Conservation (phyloP, 1,140 invertebrate species). For the Drosophila dunni region DNA sequence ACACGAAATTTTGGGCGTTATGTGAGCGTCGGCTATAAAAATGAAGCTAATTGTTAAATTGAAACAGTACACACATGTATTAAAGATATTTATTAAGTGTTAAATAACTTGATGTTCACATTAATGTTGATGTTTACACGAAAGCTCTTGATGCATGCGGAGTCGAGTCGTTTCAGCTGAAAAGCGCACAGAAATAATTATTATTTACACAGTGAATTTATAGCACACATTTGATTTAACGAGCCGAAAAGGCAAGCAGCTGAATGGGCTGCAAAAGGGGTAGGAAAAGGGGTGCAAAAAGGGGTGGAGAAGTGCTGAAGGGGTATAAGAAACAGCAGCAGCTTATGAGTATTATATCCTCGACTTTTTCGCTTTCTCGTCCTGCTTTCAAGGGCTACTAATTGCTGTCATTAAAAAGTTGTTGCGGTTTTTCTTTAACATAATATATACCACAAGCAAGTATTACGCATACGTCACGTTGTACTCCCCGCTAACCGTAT, state of each 20-base stretch:
- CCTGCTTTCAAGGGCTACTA: conserved; percentile 43
- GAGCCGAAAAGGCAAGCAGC: conserved; percentile 38
- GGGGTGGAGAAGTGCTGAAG: no score
- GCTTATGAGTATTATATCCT: conserved; percentile 39
- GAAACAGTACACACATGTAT: background rate
- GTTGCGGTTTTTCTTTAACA: conserved; percentile 48
- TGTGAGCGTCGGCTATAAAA: conserved; percentile 14
- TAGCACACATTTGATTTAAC: conserved; percentile 69
- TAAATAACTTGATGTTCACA: background rate
- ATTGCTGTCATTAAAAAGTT: conserved; percentile 80
- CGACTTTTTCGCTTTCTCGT: background rate
- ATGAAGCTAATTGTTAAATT: background rate
- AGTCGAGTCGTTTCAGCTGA: conserved; percentile 22
- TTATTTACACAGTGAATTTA: conserved; percentile 73
- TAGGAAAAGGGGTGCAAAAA: no score
- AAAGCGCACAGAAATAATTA: conserved; percentile 71
- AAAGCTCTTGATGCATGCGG: conserved; percentile 36
- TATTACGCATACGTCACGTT: conserved; percentile 55
- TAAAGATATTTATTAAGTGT: background rate
- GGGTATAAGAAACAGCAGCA: conserved; percentile 28
- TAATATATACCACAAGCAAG: conserved; percentile 33
- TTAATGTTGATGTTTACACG: conserved; percentile 32
- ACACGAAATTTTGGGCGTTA: conserved; percentile 7
- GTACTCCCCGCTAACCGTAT: background rate
- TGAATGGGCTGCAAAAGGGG: background rate